A percentile compares a stretch with the other conserved stretches of the same genome.
Conservation (phyloP, 2,797 vertebrate species). For the Orientallactaga sibirica region DNA sequence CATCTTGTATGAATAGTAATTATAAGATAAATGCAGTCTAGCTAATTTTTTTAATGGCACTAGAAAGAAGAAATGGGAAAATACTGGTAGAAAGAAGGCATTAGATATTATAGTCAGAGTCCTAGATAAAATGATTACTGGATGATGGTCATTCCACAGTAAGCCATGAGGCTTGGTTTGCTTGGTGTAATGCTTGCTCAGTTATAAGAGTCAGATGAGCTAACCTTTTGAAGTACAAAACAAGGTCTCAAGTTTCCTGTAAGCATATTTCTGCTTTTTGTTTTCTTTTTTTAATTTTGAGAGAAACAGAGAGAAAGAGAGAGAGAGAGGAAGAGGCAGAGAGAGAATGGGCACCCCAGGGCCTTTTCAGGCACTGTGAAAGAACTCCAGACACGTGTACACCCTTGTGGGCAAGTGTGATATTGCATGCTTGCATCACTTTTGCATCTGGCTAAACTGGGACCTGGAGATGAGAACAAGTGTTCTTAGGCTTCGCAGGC, state of each 20-base stretch:
- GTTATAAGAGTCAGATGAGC: not conserved
- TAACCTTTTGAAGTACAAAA: conserved; percentile 20
- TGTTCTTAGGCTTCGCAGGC: no score
- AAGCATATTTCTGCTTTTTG: conserved; percentile 7
- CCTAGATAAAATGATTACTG: conserved; percentile 41
- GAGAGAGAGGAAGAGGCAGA: no score
- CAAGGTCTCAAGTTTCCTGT: not conserved
- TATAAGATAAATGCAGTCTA: not conserved
- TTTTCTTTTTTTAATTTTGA: no score
- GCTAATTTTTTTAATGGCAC: conserved; percentile 29
- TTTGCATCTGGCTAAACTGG: no score
- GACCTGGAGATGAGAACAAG: no score
- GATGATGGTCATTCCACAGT: conserved; percentile 14
- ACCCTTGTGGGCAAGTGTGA: no score
- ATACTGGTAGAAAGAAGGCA: not conserved
- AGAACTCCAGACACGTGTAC: no score
- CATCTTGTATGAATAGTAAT: conserved; percentile 11
- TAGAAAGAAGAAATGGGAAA: conserved; percentile 38
- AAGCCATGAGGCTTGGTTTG: not conserved
- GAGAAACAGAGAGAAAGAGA: no score
- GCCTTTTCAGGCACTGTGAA: no score
- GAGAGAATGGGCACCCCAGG: no score
- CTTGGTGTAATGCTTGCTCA: conserved; percentile 17
- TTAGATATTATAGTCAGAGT: not conserved
- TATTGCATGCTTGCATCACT: no score